Base-by-base conservation (phyloP, 2,888 invertebrate species). In the Alloscopus bannaensis region DNA sequence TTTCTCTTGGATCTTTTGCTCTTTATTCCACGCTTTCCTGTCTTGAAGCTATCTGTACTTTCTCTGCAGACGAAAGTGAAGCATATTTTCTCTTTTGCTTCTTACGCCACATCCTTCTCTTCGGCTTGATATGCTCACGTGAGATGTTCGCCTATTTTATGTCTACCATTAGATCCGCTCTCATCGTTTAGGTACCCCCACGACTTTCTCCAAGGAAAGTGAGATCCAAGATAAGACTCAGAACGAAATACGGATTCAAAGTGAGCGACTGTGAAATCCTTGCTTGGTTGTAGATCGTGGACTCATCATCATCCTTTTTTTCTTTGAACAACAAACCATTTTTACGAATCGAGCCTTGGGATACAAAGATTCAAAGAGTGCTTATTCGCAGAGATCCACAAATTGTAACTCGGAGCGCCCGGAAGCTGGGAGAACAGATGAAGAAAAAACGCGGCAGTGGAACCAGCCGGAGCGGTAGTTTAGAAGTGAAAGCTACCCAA, bases 271-370 rank as follows among this genome's bases (percentile, higher is more conserved):
- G 45, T 59, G 31, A 20, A 60, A 26, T 57, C 64, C 72, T 60
- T 22, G 4, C 29, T 22, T 16, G 52, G 29, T 55, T 65, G 18
- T 36, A 59, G 59, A 75, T 66, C 60, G 36, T 26, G 20, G 66
- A 29, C 59, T 75, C 66, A 60, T 75, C 68, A 55, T 24, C 52
- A 62, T 50, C 65, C 66, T 66, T 62, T 47, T 22, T 18, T 52
- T 55, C 47, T n/a, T 26, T 55, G 55, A 59, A 59, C 52, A 59
- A 59, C 59, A 59, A 59, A 18, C 31, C n/a, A 59, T 59, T 59
- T 20, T 31, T 16, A 16, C 26, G 26, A 13, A n/a, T n/a, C n/a
- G n/a, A n/a, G n/a, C n/a, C n/a, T n/a, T n/a, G n/a, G n/a, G n/a
- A n/a, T n/a, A n/a, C n/a, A n/a, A n/a, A n/a, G n/a, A n/a, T n/a